Evolutionary conservation across 2,888 invertebrate species (phyloP), one percentile per base, ranked within the genome.

Genomic region (Tetrapedia diversipes): DNA sequence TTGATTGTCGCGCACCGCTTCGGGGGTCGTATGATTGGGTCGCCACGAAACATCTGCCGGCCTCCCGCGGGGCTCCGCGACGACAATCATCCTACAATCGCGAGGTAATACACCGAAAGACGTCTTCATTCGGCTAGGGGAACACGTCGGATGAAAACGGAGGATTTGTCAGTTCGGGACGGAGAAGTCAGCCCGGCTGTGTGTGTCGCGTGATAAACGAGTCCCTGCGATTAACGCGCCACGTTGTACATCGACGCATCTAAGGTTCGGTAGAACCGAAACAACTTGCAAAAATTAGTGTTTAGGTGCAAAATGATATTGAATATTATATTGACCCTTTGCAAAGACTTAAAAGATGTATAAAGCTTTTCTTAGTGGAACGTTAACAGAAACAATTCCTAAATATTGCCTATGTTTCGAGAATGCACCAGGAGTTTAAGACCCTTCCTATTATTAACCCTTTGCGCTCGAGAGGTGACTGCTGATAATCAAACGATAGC

Each of bases 31-130:
- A 88, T 90, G 91, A 91, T 91, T 91, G 91, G 91, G 91, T 91
- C 87, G 91, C 91, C 89, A 89, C 90, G 90, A 90, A 91, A 91
- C 91, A 91, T 91, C 91, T 91, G 91, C 89, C 89, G 89, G 86
- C 81, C 89, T 91, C 91, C 91, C 91, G 91, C 91, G 90, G 91
- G 91, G 91, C 89, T 90, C 84, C 86, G 87, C 85, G 88, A 89
- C 88, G 90, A 90, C 91, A 91, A 91, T 91, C 90, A 90, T 87
- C 88, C 89, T 80, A 86, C 89, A 87, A 91, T 91, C 91, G 90
- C 88, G 87, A 87, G 90, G 89, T 91, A 91, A 91, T 91, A 89
- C 89, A 84, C 87, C 89, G 85, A 86, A 88, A 91, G 89, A 91
- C 86, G 88, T 90, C 91, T 91, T 90, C 90, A 90, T 91, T 71